Percentiles rank a stretch among this genome's conserved stretches.
Evolutionary conservation across 2,888 invertebrate species (phyloP).

Genomic region (Gasteruption jaculator): DNA sequence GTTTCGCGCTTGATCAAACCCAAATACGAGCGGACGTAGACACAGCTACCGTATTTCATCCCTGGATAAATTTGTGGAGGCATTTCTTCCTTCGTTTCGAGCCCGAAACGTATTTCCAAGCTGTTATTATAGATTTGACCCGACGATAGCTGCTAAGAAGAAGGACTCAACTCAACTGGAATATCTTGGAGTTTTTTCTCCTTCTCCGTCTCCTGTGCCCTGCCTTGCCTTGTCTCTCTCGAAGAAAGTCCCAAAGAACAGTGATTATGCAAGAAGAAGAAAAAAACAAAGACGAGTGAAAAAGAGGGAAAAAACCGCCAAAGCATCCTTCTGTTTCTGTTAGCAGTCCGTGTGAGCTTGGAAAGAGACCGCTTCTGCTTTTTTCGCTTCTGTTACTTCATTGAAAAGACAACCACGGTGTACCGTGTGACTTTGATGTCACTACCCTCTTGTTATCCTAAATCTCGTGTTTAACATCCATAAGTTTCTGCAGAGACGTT

Average conservation of each 20-base stretch:
- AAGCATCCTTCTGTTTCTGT: conserved; percentile 30
- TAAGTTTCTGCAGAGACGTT: too few relatives aligned
- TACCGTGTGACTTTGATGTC: too few relatives aligned
- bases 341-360: conserved; percentile 24
- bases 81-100: conserved; percentile 29
- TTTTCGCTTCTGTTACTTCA: conserved; percentile 17
- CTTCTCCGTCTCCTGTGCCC: conserved; percentile 26
- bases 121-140: conserved; percentile 38
- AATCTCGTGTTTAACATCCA: too few relatives aligned
- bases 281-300: conserved; percentile 21
- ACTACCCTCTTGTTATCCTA: conserved; percentile 14
- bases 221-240: too few relatives aligned
- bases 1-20: conserved; percentile 41
- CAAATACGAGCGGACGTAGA: conserved; percentile 44
- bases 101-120: conserved; percentile 18
- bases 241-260: conserved; percentile 14
- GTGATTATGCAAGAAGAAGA: not conserved
- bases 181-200: too few relatives aligned
- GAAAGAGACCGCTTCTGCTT: conserved; percentile 18
- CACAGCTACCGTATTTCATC: conserved; percentile 50
- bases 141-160: conserved; percentile 41
- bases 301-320: too few relatives aligned
- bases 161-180: conserved; percentile 44
- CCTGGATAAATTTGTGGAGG: conserved; percentile 42
- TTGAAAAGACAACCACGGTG: conserved; percentile 15